These are phyloP conservation scores for Todiramphus chloris DNA, from an alignment of 2,113 vertebrate genomes.

Conservation along the genomic window DNA sequence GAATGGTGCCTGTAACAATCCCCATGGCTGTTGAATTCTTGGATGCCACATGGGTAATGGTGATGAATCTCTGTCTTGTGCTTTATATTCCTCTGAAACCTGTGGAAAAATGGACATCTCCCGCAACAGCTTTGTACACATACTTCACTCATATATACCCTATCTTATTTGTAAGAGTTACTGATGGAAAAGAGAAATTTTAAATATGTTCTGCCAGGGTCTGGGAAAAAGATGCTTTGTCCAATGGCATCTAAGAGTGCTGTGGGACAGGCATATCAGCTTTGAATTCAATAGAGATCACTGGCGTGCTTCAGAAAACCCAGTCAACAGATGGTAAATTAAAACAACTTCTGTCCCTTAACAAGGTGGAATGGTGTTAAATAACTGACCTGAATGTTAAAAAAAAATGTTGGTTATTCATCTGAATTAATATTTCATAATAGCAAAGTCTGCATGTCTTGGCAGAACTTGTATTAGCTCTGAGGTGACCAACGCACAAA, in stretches of 20 bases:
- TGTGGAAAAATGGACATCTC: background rate
- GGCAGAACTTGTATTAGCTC: background rate
- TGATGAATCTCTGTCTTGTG: background rate
- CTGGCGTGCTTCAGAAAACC: background rate
- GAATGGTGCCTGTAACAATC: background rate
- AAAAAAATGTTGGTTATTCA: background rate
- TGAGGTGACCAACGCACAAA: background rate
- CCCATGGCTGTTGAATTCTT: background rate
- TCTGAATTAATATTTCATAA: background rate
- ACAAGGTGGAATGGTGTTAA: background rate
- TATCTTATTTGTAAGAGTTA: background rate
- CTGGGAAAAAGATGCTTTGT: background rate
- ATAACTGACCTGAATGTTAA: background rate
- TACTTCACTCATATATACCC: background rate
- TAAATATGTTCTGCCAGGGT: background rate
- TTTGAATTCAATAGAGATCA: background rate
- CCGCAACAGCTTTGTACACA: background rate
- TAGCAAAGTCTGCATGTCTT: background rate
- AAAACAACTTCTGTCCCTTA: background rate
- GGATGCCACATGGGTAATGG: rapidly evolving
- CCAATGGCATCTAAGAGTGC: background rate
- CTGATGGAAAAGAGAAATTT: background rate
- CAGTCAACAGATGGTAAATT: background rate
- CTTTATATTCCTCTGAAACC: background rate
- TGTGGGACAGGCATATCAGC: background rate